A percentile compares a stretch with the other conserved stretches of the same genome.
Evolutionary conservation across 2,888 invertebrate species (phyloP).

Genomic region (Himalopsyche kuldschensis): DNA sequence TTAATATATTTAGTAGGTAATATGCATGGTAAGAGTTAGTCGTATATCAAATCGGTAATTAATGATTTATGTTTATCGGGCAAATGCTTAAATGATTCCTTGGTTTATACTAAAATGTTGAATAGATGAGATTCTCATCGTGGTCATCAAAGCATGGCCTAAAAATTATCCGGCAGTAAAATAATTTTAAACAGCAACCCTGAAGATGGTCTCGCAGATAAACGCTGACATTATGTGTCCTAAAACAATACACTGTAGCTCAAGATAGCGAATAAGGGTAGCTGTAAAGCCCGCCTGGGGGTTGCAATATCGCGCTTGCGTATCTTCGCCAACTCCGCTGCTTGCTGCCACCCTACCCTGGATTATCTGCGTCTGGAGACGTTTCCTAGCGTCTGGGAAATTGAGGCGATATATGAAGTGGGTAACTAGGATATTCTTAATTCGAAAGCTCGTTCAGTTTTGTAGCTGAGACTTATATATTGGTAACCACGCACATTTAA

Average conservation of each 20-base stretch:
- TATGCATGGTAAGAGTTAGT: no score
- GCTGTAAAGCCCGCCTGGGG: slow-evolving; percentile 2
- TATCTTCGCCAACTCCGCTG: neutral
- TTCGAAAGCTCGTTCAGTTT: neutral
- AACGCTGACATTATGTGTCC: slow-evolving; percentile 17
- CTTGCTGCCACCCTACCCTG: neutral
- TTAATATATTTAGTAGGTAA: no score
- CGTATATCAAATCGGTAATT: no score
- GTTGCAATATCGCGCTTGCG: neutral
- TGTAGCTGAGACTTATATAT: neutral
- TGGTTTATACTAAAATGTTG: no score
- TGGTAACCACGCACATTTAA: no score
- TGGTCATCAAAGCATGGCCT: neutral
- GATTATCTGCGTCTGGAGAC: slow-evolving; percentile 6
- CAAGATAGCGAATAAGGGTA: slow-evolving; percentile 15
- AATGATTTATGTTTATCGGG: no score
- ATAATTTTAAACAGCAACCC: slow-evolving; percentile 7
- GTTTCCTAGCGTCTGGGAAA: slow-evolving; percentile 1
- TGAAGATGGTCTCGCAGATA: slow-evolving; percentile 1
- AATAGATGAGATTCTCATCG: neutral
- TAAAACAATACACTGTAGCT: slow-evolving; percentile 22
- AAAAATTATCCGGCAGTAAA: slow-evolving; percentile 16
- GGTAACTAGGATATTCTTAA: neutral
- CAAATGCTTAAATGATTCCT: no score
- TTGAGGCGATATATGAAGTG: neutral